Evolutionary conservation across 2,888 invertebrate genomes (phyloP).

Genomic region (Digitonthophagus gazella): DNA sequence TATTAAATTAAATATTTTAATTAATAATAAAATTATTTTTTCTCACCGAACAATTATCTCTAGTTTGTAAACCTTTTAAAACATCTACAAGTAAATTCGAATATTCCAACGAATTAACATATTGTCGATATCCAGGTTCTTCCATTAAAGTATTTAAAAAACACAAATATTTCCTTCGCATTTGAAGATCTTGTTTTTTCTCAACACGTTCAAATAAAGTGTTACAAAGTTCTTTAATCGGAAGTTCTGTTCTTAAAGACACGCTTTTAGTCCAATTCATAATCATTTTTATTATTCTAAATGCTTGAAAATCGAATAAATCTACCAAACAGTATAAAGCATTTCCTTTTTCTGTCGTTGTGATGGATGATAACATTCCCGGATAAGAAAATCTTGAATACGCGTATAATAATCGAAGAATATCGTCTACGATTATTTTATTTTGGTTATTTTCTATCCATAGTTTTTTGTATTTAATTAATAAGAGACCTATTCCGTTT

Average conservation of each 20-base stretch:
- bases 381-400: slow-evolving; percentile 43
- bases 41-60: slow-evolving; percentile 35
- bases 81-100: slow-evolving; percentile 40
- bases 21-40: not conserved
- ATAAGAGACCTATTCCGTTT: slow-evolving; percentile 41
- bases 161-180: slow-evolving; percentile 39
- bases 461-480: slow-evolving; percentile 43
- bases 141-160: slow-evolving; percentile 44
- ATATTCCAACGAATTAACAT: slow-evolving; percentile 37
- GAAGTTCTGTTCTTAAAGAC: slow-evolving; percentile 44
- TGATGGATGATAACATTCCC: slow-evolving; percentile 42
- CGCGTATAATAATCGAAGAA: slow-evolving; percentile 43
- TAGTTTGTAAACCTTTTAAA: slow-evolving; percentile 37
- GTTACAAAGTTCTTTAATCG: slow-evolving; percentile 40
- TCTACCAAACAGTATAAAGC: slow-evolving; percentile 42
- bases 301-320: slow-evolving; percentile 42
- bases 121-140: slow-evolving; percentile 41
- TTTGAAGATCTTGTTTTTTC: slow-evolving; percentile 18
- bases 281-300: slow-evolving; percentile 45
- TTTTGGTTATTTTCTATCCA: slow-evolving; percentile 41
- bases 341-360: slow-evolving; percentile 43
- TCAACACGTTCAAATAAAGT: slow-evolving; percentile 13
- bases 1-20: not conserved
- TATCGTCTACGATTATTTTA: slow-evolving; percentile 41
- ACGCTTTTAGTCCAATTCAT: slow-evolving; percentile 43